Evolutionary conservation across 2,888 invertebrate genomes (phyloP).

Genomic region (Alviniconcha strummeri): DNA sequence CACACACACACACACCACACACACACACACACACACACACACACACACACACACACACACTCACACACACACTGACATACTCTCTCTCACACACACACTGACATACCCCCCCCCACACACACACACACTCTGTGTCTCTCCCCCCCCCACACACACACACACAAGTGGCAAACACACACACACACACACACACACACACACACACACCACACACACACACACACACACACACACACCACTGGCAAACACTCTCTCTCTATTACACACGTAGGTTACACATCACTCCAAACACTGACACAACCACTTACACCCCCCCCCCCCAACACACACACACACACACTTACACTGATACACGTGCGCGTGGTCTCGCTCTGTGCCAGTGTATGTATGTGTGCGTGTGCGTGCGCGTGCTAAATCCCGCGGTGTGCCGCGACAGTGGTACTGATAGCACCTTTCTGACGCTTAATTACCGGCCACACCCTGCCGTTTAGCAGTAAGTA

Average conservation of each 20-base stretch:
- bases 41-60: background rate
- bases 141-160: background rate
- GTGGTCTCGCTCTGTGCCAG: background rate
- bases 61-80: background rate
- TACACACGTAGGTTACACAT: background rate
- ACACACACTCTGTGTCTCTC: background rate
- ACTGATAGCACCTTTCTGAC: too few relatives aligned
- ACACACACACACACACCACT: background rate
- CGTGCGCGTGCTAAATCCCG: too few relatives aligned
- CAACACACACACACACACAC: too few relatives aligned
- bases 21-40: background rate
- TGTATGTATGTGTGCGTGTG: too few relatives aligned
- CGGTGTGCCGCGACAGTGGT: too few relatives aligned
- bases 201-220: background rate
- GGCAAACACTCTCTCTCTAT: too few relatives aligned
- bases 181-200: background rate
- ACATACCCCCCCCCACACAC: background rate
- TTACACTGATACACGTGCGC: background rate
- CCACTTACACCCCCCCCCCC: background rate
- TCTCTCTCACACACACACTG: background rate
- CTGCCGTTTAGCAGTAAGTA: too few relatives aligned
- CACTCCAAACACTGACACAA: background rate
- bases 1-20: background rate
- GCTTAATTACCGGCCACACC: too few relatives aligned
- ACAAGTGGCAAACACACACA: background rate